phyloP scores from a whole-genome alignment of 2,797 vertebrate species.

The Pipistrellus pipistrellus region DNA sequence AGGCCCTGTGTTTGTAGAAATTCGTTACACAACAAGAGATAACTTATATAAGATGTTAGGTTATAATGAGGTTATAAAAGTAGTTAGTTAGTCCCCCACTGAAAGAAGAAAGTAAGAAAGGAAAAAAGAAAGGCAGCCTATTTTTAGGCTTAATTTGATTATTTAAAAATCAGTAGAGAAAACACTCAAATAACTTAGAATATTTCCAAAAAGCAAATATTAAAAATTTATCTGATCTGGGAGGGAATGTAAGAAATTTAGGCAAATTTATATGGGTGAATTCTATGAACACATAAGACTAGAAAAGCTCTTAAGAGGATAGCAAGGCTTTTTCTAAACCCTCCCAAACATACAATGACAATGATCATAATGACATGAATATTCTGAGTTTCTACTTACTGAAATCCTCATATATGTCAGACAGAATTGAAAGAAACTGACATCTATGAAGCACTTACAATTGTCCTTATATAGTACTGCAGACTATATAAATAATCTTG shows the following conservation, averaged over 20 bases:
- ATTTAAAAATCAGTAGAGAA: slow-evolving; percentile 26
- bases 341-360: not conserved
- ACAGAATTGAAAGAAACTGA: not conserved
- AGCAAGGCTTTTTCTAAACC: not conserved
- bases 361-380: not conserved
- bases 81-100: not conserved
- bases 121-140: not conserved
- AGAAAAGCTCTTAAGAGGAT: not conserved
- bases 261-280: not conserved
- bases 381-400: not conserved
- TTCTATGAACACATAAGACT: not conserved
- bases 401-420: not conserved
- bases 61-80: not conserved
- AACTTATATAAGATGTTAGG: not conserved
- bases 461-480: not conserved
- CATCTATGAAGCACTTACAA: not conserved
- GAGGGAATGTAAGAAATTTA: not conserved
- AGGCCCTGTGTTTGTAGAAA: not conserved
- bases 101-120: not conserved
- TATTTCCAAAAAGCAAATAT: not conserved
- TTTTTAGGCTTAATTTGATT: not conserved
- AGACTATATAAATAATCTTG: not conserved
- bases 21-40: not conserved
- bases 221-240: not conserved
- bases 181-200: not conserved